phyloP scores from a whole-genome alignment of 1,140 invertebrate species.

The Aphis gossypii region DNA sequence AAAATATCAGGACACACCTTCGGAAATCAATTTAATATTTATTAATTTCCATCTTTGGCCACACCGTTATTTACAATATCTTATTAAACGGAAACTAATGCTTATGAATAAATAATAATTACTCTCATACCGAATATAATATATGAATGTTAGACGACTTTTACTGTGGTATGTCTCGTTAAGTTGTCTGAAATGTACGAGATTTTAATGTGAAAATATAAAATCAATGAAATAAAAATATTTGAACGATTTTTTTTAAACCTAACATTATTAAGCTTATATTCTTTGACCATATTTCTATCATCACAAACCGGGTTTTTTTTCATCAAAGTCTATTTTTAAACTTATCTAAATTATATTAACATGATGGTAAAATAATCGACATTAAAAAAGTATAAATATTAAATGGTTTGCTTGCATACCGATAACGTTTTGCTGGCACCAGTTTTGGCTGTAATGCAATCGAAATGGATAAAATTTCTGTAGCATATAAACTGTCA shows the following conservation, averaged over 20 bases:
- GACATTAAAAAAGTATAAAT: conserved; percentile 34
- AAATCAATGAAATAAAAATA: not conserved
- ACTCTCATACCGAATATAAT: not conserved
- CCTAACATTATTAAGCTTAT: not conserved
- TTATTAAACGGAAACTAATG: no score
- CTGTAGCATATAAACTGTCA: not conserved
- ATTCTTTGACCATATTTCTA: not conserved
- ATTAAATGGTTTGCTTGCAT: not conserved
- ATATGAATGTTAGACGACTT: not conserved
- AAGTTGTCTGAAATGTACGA: not conserved
- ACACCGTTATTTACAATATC: not conserved
- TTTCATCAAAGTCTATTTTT: not conserved
- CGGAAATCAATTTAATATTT: not conserved
- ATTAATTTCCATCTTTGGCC: not conserved
- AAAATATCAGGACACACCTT: not conserved
- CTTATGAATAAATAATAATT: not conserved
- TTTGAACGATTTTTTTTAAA: not conserved
- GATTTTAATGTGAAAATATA: not conserved
- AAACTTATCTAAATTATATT: not conserved
- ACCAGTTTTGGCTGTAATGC: not conserved
- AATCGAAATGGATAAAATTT: not conserved
- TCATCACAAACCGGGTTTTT: not conserved
- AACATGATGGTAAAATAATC: not conserved
- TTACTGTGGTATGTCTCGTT: not conserved
- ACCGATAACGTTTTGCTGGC: not conserved